Evolutionary conservation across 2,888 invertebrate species (phyloP).

Genomic region (Philhelius pedissequus): DNA sequence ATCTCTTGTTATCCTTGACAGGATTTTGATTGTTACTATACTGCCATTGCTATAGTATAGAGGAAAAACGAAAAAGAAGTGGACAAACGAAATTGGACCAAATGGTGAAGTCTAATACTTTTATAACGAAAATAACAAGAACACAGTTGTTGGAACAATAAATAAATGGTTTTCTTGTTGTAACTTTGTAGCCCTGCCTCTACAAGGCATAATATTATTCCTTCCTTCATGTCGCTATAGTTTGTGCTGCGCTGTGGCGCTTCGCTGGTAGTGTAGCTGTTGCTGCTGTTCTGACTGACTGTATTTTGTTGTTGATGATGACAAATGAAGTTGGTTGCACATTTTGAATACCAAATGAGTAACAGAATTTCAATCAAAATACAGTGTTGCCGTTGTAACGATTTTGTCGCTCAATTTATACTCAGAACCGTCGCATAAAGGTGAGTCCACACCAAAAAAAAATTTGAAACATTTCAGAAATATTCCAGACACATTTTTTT

Average conservation of each 20-base stretch:
- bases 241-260: neutral
- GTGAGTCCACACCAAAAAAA: too few species aligned
- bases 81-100: constrained; percentile 41
- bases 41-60: too few species aligned
- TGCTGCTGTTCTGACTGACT: neutral
- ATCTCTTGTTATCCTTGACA: constrained; percentile 52
- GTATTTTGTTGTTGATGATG: constrained; percentile 45
- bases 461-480: too few species aligned
- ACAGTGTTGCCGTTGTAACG: too few species aligned
- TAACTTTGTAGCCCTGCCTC: constrained; percentile 28
- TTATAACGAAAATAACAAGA: constrained; percentile 44
- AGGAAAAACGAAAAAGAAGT: neutral
- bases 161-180: constrained; percentile 27
- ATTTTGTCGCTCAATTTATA: too few species aligned
- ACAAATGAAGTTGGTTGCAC: constrained; percentile 63
- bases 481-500: too few species aligned
- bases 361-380: neutral
- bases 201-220: neutral
- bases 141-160: constrained; percentile 34
- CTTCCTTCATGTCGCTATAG: neutral
- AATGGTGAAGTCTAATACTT: constrained; percentile 31
- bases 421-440: too few species aligned
- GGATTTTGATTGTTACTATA: constrained; percentile 39
- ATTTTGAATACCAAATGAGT: constrained; percentile 62
- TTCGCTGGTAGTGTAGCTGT: neutral